phyloP scores from a whole-genome alignment of 2,888 invertebrate genomes.

The Cosmia pyralina region DNA sequence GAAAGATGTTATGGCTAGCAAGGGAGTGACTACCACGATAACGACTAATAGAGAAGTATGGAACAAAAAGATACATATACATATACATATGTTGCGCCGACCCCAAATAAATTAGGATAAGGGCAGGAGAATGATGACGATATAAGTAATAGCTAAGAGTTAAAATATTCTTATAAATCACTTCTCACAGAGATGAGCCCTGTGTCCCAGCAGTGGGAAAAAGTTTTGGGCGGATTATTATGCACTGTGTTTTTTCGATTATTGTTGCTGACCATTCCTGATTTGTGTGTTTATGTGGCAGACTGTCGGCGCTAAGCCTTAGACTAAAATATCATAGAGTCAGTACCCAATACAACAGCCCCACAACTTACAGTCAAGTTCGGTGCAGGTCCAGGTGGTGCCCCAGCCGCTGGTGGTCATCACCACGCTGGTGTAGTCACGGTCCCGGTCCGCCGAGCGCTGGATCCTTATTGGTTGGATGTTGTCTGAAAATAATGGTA shows the following conservation, averaged over 20 bases:
- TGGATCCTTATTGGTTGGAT: slow-evolving; percentile 81
- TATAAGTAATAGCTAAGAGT: not conserved
- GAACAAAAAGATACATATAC: too few species aligned
- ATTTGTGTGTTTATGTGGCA: not conserved
- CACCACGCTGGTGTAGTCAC: slow-evolving; percentile 71
- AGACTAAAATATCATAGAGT: not conserved
- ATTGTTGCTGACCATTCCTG: not conserved
- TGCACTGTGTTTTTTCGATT: not conserved
- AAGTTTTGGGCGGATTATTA: not conserved
- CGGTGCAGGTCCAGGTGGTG: slow-evolving; percentile 73
- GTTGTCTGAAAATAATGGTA: slow-evolving; percentile 65
- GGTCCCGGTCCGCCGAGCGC: slow-evolving; percentile 69
- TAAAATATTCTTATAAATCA: not conserved
- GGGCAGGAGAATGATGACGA: too few species aligned
- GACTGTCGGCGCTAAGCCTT: not conserved
- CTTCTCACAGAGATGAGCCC: not conserved
- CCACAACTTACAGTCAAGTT: slow-evolving; percentile 34
- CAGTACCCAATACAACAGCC: not conserved
- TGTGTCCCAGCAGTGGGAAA: not conserved
- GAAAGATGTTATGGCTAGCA: too few species aligned
- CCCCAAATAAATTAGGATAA: too few species aligned
- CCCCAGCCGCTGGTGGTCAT: slow-evolving; percentile 83
- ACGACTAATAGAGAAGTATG: too few species aligned
- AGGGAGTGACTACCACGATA: too few species aligned
- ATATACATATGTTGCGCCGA: too few species aligned